These are phyloP conservation scores for Allacma fusca DNA, from an alignment of 2,888 invertebrate genomes.

Conservation along the genomic window DNA sequence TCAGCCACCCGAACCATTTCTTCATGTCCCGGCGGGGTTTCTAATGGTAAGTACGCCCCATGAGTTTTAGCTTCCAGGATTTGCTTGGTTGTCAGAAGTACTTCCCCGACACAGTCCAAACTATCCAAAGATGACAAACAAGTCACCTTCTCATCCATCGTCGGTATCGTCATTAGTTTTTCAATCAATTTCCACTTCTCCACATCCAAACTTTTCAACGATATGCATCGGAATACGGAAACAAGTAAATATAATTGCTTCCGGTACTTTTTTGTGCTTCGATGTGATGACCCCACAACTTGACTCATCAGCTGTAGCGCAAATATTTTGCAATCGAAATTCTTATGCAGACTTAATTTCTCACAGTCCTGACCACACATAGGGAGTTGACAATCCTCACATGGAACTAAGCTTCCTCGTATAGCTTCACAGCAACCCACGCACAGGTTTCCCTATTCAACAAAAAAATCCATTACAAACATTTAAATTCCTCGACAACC, in stretches of 20 bases:
- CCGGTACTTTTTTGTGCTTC: neutral
- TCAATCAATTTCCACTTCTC: conserved; percentile 29
- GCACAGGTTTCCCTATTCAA: conserved; percentile 18
- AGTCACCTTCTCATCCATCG: neutral
- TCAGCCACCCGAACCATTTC: conserved; percentile 30
- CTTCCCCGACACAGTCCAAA: conserved; percentile 19
- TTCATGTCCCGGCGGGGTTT: conserved; percentile 23
- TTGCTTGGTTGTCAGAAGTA: conserved; percentile 30
- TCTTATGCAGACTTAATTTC: neutral
- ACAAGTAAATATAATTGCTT: conserved; percentile 25
- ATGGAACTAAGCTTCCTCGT: neutral
- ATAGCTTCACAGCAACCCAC: conserved; percentile 21
- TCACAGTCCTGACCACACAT: conserved; percentile 2
- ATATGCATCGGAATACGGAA: conserved; percentile 17
- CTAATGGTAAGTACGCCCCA: conserved; percentile 10
- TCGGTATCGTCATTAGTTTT: conserved; percentile 13
- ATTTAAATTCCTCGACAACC: neutral
- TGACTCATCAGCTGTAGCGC: neutral
- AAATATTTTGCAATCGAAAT: conserved; percentile 23
- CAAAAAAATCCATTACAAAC: neutral
- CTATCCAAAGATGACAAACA: neutral
- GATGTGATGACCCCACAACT: neutral
- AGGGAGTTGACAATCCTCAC: conserved; percentile 17
- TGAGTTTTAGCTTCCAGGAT: neutral
- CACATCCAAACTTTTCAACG: neutral